Evolutionary conservation across 2,888 invertebrate genomes (phyloP).

Genomic region (Osmoderma eremita): DNA sequence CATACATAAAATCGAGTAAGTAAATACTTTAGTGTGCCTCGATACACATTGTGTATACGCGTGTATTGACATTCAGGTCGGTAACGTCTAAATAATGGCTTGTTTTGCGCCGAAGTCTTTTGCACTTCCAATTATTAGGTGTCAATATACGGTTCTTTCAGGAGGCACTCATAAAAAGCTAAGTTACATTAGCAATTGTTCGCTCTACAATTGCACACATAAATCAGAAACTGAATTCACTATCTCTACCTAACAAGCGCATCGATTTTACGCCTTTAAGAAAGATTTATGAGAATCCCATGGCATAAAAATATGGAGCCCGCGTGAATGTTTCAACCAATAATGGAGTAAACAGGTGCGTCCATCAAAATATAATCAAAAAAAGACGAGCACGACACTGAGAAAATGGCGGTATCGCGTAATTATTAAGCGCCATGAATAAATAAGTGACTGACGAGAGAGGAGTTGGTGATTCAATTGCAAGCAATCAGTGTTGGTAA

Average conservation of each 20-base stretch:
- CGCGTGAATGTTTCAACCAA: no score
- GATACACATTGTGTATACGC: neutral
- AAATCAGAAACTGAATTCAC: no score
- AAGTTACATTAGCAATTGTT: neutral
- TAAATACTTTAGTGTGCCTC: slow-evolving; percentile 6
- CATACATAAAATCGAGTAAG: slow-evolving; percentile 36
- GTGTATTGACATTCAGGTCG: slow-evolving; percentile 1
- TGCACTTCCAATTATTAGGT: slow-evolving; percentile 15
- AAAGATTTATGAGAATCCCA: no score
- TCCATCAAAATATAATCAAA: slow-evolving; percentile 3
- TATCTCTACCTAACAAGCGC: no score
- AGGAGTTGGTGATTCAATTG: slow-evolving; percentile 46
- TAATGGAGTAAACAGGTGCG: no score
- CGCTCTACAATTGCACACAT: no score
- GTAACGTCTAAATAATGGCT: slow-evolving; percentile 19
- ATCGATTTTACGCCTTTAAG: no score
- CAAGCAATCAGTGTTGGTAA: slow-evolving; percentile 47
- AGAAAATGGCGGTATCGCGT: neutral
- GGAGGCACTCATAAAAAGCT: neutral
- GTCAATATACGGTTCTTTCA: neutral
- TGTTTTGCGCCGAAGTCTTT: neutral
- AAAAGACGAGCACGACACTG: neutral
- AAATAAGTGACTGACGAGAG: slow-evolving; percentile 39
- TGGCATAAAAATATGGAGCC: no score
- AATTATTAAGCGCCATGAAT: slow-evolving; percentile 47